phyloP scores from a whole-genome alignment of 2,888 invertebrate species.

The Nipponacmea schrenckii region DNA sequence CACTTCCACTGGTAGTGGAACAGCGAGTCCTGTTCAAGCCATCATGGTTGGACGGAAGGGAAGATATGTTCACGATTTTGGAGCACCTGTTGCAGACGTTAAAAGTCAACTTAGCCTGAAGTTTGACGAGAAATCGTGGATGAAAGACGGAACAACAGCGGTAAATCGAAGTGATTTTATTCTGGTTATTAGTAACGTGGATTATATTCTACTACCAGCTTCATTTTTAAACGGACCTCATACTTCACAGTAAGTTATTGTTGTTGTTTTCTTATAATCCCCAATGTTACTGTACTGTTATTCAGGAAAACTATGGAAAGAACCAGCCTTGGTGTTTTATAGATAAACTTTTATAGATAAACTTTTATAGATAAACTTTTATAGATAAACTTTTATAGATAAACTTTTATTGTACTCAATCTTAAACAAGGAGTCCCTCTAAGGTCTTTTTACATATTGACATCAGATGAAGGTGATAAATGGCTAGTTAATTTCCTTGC shows the following conservation, averaged over 20 bases:
- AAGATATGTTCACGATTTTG: slow-evolving; percentile 9
- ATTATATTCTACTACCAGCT: slow-evolving; percentile 74
- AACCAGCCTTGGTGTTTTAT: too few relatives aligned
- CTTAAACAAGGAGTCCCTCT: too few relatives aligned
- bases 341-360: too few relatives aligned
- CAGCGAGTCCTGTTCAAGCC: slow-evolving; percentile 10
- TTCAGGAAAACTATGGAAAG: too few relatives aligned
- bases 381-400: too few relatives aligned
- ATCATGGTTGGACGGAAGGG: slow-evolving; percentile 21
- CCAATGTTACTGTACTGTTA: too few relatives aligned
- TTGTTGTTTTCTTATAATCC: neutral
- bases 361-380: too few relatives aligned
- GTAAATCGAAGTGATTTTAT: slow-evolving; percentile 76
- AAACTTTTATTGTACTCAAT: too few relatives aligned
- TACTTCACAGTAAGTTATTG: slow-evolving; percentile 21
- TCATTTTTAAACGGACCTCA: slow-evolving; percentile 17
- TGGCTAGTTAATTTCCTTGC: too few relatives aligned
- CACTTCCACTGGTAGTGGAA: slow-evolving; percentile 6
- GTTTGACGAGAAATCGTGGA: slow-evolving; percentile 21
- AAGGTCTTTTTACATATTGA: too few relatives aligned
- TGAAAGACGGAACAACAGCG: slow-evolving; percentile 54
- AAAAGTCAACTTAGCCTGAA: neutral
- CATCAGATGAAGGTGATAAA: too few relatives aligned
- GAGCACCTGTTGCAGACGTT: neutral
- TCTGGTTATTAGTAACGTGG: slow-evolving; percentile 80